Evolutionary conservation across 2,888 invertebrate genomes (phyloP), one percentile per base, ranked within the genome.

Genomic region (Erebia palarica): DNA sequence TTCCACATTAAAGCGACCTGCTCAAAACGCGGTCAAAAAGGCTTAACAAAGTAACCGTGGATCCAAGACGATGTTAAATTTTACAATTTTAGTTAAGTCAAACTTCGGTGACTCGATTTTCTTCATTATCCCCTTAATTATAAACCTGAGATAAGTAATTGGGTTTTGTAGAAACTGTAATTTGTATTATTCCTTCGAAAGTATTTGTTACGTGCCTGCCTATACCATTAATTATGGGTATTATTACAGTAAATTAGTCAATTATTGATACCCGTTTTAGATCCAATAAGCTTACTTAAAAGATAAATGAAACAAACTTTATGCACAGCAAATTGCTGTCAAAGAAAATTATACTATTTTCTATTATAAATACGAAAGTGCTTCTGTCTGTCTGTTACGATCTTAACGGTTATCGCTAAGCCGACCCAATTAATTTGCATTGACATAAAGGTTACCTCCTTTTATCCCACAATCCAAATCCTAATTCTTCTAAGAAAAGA

Each of bases 11-110:
- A 51, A 27, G 47, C 18, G 5, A 51, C 49, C 27, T 64, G 5
- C 16, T 53, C 5, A 51, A 64, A 49, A 64, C 49, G 63, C 49
- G 63, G 44, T 64, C 63, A 49, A 27, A 63, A 36, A 51, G 64
- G 64, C 51, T 51, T 64, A 51, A 51, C 21, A 63, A 63, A 27
- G 49, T 49, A 2, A 9, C 27, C 13, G 14, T 27, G 49, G 27
- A 21, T 63, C 27, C 18, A 63, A 49, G 14, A 13, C 47, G 11
- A 44, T 18, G 8, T 49, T 63, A 51, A 51, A 64, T 36, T 51
- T 21, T 27, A 60, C 16, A 16, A 60, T 60, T 60, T 60, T 60
- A 44, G 44, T 11, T 9, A 44, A 60, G 59, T 42, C 36, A 14
- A 9, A 42, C 36, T 60, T 60, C 42, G n/a, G 9, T 60, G 44